These are phyloP conservation scores for Mastomys coucha DNA, from an alignment of 2,113 vertebrate species.

Conservation along the genomic window DNA sequence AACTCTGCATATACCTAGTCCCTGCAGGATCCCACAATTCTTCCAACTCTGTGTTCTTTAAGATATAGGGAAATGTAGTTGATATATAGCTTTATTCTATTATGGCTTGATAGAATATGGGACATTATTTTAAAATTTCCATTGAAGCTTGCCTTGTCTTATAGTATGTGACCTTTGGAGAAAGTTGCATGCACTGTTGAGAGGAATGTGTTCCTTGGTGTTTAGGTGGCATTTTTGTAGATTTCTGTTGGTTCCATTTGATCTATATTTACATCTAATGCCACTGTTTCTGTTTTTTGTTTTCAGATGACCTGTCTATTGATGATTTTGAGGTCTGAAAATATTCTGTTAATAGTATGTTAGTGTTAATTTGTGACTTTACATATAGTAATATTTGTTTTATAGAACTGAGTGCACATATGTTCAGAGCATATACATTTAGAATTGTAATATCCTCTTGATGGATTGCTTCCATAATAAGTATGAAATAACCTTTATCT, in stretches of 20 bases:
- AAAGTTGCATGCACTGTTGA: neutral
- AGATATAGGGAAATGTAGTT: neutral
- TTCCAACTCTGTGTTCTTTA: neutral
- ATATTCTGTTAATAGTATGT: neutral
- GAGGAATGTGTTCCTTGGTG: too few relatives aligned
- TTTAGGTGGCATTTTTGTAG: neutral
- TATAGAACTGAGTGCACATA: neutral
- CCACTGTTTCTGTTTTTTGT: neutral
- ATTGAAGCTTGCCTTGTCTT: neutral
- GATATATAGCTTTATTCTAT: neutral
- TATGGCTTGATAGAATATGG: neutral
- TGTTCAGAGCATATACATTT: neutral
- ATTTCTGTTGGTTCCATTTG: neutral
- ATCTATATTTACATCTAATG: neutral
- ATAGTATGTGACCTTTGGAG: neutral
- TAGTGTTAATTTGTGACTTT: neutral
- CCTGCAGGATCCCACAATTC: neutral
- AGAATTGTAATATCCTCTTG: neutral
- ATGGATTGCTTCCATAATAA: neutral
- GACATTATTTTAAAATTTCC: neutral
- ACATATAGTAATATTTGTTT: neutral
- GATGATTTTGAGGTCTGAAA: neutral
- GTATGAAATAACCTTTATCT: neutral
- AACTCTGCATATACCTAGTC: neutral
- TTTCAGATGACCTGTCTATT: neutral